Percentiles rank a stretch among this genome's conserved stretches.
Evolutionary conservation across 1,140 invertebrate genomes (phyloP).

Genomic region (Drosophila bocqueti): DNA sequence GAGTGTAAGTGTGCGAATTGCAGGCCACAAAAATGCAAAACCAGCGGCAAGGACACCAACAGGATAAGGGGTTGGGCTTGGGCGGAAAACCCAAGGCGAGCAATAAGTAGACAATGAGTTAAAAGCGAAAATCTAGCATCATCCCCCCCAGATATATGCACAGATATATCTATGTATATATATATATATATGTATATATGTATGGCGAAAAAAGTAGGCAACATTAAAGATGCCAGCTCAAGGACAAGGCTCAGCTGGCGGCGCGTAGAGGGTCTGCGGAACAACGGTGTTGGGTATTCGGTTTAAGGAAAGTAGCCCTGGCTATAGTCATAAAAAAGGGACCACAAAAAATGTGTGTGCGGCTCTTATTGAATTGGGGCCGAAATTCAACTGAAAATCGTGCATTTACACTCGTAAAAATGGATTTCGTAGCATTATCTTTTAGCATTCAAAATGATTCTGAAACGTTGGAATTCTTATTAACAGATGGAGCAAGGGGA

Average conservation of each 20-base stretch:
- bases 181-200: constrained; percentile 2
- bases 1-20: constrained; percentile 52
- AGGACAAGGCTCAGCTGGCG: constrained; percentile 50
- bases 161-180: background rate
- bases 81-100: constrained; percentile 42
- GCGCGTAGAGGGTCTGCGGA: background rate
- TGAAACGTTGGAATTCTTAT: background rate
- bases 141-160: constrained; percentile 3
- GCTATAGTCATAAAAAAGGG: constrained; percentile 26
- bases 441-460: background rate
- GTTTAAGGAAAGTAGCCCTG: constrained; percentile 40
- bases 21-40: constrained; percentile 67
- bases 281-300: constrained; percentile 20
- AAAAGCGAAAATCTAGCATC: constrained; percentile 63
- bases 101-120: constrained; percentile 77
- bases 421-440: background rate
- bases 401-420: constrained; percentile 25
- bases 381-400: constrained; percentile 39
- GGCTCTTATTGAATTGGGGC: constrained; percentile 32
- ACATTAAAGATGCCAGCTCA: constrained; percentile 63
- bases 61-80: constrained; percentile 1
- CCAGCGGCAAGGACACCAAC: constrained; percentile 63
- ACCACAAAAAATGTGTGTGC: constrained; percentile 12
- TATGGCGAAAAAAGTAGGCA: constrained; percentile 52
- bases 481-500: background rate